phyloP scores from a whole-genome alignment of 2,797 vertebrate species.

The Acrocephalus scirpaceus region DNA sequence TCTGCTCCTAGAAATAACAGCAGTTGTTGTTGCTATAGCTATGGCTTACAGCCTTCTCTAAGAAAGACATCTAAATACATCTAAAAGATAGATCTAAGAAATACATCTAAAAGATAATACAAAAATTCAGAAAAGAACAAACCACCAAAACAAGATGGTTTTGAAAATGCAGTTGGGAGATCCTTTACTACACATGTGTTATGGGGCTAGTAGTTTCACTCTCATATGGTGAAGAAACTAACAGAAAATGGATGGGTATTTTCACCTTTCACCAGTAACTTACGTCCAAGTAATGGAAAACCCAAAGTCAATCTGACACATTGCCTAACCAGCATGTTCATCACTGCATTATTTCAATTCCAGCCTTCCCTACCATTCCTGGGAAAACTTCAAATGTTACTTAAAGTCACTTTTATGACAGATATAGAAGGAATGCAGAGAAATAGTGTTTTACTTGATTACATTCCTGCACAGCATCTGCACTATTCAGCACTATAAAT shows the following conservation, averaged over 20 bases:
- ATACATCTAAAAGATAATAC: background rate
- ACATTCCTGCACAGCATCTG: background rate
- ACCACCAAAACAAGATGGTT: background rate
- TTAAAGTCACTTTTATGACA: background rate
- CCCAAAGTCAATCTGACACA: background rate
- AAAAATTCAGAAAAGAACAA: background rate
- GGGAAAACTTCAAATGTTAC: background rate
- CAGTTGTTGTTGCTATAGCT: background rate
- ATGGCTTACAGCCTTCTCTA: background rate
- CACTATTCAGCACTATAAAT: background rate
- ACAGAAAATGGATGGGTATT: background rate
- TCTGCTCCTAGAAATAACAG: background rate
- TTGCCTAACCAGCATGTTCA: background rate
- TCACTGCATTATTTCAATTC: background rate
- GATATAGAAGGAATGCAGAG: background rate
- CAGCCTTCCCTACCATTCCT: background rate
- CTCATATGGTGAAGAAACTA: background rate
- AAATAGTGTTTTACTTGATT: background rate
- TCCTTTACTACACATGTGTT: background rate
- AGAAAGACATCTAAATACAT: background rate
- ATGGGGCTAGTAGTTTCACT: background rate
- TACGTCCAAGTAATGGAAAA: background rate
- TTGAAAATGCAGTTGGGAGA: background rate
- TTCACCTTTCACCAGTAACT: background rate
- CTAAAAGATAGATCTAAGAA: background rate